Base-by-base conservation (phyloP, 2,888 invertebrate genomes). In the Andrena chrysosceles region DNA sequence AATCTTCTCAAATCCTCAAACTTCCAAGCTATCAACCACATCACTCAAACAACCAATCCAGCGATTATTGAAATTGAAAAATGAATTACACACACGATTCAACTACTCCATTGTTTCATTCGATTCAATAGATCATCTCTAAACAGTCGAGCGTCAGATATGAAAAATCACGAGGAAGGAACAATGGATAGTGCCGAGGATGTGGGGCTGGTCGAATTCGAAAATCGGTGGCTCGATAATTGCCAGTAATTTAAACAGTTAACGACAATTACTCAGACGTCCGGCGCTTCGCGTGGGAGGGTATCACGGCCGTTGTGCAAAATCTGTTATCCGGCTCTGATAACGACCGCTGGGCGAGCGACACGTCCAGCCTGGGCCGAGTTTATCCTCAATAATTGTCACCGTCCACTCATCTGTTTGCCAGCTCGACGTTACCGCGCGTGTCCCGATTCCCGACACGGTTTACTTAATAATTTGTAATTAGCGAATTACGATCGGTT, bases 401-500 rank as follows among this genome's bases (percentile, higher is more conserved):
- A 78, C 29, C 64, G 84, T 54, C 63, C 63, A 60, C 71, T 76
- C 74, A 68, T 84, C 66, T 83, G 79, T 83, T 87, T 85, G 68
- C 70, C 16, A 8, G 54, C 52, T 54, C 16, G 63, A 16, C 62
- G 69, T 29, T 59, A 56, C 42, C 29, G 42, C 59, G 20, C 48
- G 20, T 48, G 48, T 31, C 5, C 62, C 62, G 63, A 77, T 81
- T 79, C 67, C 79, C 66, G 42, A 42, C 49, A 31, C 54, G 60
- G 86, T 90, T 90, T 89, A 77, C 90, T 86, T 89, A 84, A 90
- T 89, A 89, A 90, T 89, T 90, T 89, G 84, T 87, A 87, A 90
- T 89, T 88, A 89, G 80, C 82, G 79, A 85, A 83, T 83, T 69
- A 79, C 77, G 69, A 77, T 76, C 77, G 60, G 71, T 29, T 29